These are phyloP conservation scores for Lophotis ruficrista DNA, from an alignment of 2,113 vertebrate species.

Conservation along the genomic window DNA sequence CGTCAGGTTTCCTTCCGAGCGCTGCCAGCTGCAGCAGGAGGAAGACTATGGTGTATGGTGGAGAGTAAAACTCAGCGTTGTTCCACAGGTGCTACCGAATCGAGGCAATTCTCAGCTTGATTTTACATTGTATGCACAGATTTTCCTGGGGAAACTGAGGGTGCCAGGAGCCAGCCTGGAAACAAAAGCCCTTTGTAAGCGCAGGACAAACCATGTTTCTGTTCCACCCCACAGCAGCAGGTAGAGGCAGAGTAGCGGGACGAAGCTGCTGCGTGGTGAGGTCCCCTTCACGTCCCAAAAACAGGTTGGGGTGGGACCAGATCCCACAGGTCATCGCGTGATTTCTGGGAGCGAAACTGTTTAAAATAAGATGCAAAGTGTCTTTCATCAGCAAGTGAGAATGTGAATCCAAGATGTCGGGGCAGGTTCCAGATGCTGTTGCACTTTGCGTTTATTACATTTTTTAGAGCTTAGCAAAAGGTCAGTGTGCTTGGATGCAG, in stretches of 20 bases:
- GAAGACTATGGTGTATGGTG: not conserved
- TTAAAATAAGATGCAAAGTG: not conserved
- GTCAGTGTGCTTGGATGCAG: slow-evolving; percentile 18
- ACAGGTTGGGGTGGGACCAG: fast-evolving
- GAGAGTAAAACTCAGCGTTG: not conserved
- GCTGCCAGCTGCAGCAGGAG: not conserved
- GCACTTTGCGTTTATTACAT: slow-evolving; percentile 15
- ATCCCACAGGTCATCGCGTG: not conserved
- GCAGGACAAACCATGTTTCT: not conserved
- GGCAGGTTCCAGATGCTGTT: slow-evolving; percentile 29
- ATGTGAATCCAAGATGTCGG: slow-evolving; percentile 34
- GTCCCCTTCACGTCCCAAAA: not conserved
- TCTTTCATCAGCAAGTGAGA: slow-evolving; percentile 38
- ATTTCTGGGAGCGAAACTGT: not conserved
- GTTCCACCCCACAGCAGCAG: not conserved
- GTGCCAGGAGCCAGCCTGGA: not conserved
- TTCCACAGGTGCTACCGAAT: not conserved
- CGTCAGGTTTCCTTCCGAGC: not conserved
- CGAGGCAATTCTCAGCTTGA: not conserved
- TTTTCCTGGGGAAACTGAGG: not conserved
- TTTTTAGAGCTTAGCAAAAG: slow-evolving; percentile 54
- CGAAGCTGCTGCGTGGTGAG: not conserved
- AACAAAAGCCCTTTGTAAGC: not conserved
- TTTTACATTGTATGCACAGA: not conserved
- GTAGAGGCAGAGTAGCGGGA: not conserved